Conservation (phyloP, 2,797 vertebrate genomes). For the Hyperoplus lanceolatus region DNA sequence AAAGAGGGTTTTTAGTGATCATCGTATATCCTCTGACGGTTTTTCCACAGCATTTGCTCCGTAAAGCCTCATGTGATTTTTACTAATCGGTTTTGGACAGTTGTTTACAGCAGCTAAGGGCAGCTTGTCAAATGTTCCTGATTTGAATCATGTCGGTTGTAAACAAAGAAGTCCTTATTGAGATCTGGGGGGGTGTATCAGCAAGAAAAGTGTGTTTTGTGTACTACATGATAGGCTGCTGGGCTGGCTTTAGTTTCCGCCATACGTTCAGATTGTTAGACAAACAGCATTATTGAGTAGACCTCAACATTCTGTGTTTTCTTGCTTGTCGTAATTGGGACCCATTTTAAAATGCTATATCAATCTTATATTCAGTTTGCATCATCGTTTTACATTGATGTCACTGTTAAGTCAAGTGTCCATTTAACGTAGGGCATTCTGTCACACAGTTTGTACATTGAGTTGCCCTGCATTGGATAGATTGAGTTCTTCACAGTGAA, state of each 20-base stretch:
- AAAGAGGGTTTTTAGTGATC: background rate
- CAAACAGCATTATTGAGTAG: background rate
- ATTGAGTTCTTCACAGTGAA: background rate
- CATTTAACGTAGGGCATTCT: background rate
- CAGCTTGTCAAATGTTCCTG: slow-evolving; percentile 6
- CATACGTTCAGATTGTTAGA: background rate
- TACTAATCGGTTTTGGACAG: slow-evolving; percentile 16
- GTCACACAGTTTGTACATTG: background rate
- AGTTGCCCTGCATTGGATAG: background rate
- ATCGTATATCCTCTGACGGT: background rate
- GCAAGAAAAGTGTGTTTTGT: background rate
- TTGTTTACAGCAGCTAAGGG: background rate
- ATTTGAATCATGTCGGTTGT: background rate
- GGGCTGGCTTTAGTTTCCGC: background rate
- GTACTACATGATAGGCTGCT: background rate
- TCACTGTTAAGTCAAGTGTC: background rate
- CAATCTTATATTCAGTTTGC: background rate
- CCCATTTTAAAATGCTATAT: background rate
- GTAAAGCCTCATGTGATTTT: slow-evolving; percentile 11
- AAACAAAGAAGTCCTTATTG: too few relatives aligned
- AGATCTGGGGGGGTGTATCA: too few relatives aligned
- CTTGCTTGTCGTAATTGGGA: background rate
- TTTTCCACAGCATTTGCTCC: slow-evolving; percentile 11
- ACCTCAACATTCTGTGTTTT: background rate
- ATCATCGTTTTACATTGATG: background rate